Evolutionary conservation across 2,797 vertebrate genomes (phyloP).

Genomic region (Xenopus petersii): DNA sequence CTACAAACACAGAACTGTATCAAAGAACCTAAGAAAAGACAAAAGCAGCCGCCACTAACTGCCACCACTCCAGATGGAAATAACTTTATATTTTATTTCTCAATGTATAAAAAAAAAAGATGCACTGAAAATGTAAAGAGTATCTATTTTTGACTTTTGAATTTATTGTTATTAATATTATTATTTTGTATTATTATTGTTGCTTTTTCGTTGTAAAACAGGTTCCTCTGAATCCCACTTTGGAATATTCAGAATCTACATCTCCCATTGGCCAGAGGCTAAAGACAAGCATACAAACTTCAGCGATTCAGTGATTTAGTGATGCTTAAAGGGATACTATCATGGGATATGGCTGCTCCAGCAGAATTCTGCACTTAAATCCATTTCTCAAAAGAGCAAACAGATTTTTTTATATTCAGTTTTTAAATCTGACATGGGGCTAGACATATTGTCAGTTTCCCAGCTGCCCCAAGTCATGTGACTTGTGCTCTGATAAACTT

Average conservation of each 20-base stretch:
- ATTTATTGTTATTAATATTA: slow-evolving; percentile 49
- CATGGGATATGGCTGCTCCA: no score
- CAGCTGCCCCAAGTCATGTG: no score
- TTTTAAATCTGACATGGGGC: no score
- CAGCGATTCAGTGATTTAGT: no score
- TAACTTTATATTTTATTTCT: slow-evolving; percentile 48
- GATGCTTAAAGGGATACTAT: no score
- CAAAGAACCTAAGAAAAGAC: slow-evolving; percentile 69
- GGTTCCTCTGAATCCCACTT: background rate
- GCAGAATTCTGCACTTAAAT: no score
- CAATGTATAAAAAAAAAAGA: slow-evolving; percentile 46
- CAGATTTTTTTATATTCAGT: no score
- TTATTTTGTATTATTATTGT: slow-evolving; percentile 42
- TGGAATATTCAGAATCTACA: background rate
- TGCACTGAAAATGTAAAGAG: slow-evolving; percentile 61
- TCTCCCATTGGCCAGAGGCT: background rate
- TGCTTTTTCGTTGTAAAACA: slow-evolving; percentile 48
- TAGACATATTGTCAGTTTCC: no score
- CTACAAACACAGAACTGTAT: slow-evolving; percentile 66
- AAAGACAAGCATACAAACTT: no score
- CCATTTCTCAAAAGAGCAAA: no score
- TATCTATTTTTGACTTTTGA: slow-evolving; percentile 48
- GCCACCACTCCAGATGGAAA: slow-evolving; percentile 35
- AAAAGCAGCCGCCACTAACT: slow-evolving; percentile 67
- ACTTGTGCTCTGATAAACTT: no score